Percentiles rank a stretch among this genome's conserved stretches.
phyloP scores from a whole-genome alignment of 2,113 vertebrate genomes.

The Haliaeetus leucogaster region DNA sequence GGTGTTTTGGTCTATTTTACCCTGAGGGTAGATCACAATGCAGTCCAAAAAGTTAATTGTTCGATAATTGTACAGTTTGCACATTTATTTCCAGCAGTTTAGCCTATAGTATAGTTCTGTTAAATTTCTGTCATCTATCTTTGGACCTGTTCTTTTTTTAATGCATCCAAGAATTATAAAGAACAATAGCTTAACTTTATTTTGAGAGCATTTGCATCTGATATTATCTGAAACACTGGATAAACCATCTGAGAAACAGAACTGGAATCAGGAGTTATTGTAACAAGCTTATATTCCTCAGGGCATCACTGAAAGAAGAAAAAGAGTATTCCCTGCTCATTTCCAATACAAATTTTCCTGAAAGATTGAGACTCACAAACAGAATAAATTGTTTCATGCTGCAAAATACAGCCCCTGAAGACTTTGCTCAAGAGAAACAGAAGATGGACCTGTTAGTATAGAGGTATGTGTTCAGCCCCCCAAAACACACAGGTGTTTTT shows the following conservation, averaged over 20 bases:
- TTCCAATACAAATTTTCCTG: not conserved
- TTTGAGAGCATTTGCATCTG: not conserved
- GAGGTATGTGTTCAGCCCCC: not conserved
- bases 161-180: not conserved
- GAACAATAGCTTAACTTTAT: not conserved
- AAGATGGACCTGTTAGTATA: not conserved
- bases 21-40: conserved; percentile 15
- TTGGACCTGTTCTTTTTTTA: not conserved
- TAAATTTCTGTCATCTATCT: not conserved
- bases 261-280: not conserved
- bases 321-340: not conserved
- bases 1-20: conserved; percentile 58
- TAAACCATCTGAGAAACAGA: not conserved
- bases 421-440: not conserved
- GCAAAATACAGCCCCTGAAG: not conserved
- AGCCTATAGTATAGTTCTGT: not conserved
- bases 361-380: not conserved
- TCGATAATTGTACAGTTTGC: conserved; percentile 24
- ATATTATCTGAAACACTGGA: not conserved
- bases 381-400: not conserved
- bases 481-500: not conserved
- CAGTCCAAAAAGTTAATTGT: conserved; percentile 60
- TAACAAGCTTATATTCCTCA: not conserved
- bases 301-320: not conserved
- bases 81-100: conserved; percentile 48